Conservation (phyloP, 2,797 vertebrate genomes). For the Morus bassanus region DNA sequence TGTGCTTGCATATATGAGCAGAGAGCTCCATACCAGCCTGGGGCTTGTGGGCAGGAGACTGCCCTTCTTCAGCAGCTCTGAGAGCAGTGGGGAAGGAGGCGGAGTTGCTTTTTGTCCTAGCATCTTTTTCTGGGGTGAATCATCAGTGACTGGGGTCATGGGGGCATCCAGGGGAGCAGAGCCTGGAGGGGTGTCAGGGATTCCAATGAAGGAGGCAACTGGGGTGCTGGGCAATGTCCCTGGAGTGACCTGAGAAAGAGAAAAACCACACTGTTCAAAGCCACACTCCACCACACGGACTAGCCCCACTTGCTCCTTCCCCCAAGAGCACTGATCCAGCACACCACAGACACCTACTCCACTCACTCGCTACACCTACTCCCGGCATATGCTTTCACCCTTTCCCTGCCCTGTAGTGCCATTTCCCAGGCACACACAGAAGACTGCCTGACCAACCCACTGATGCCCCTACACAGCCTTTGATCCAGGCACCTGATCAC, state of each 20-base stretch:
- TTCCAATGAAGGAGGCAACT: conserved; percentile 88
- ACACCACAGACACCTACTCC: conserved; percentile 66
- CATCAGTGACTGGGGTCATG: conserved; percentile 88
- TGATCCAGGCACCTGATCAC: background rate
- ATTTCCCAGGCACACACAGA: background rate
- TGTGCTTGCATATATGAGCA: conserved; percentile 65
- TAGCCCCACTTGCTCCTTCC: conserved; percentile 64
- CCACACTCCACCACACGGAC: conserved; percentile 64
- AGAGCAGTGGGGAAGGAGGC: conserved; percentile 95
- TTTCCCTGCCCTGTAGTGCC: conserved; percentile 21
- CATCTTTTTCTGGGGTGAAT: conserved; percentile 92
- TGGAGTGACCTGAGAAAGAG: conserved; percentile 80
- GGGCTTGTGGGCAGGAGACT: conserved; percentile 93
- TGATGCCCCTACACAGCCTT: background rate
- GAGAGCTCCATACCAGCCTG: conserved; percentile 90
- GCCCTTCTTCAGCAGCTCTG: conserved; percentile 97
- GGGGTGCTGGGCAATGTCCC: conserved; percentile 83
- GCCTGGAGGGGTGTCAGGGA: conserved; percentile 86
- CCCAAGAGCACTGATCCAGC: conserved; percentile 66
- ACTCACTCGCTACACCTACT: conserved; percentile 55
- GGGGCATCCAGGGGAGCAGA: conserved; percentile 80
- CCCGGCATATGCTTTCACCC: background rate
- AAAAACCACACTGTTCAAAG: conserved; percentile 77
- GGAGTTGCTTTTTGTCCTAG: conserved; percentile 92
- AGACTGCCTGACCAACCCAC: conserved; percentile 35